phyloP scores from a whole-genome alignment of 2,797 vertebrate species.

The Microctenopoma steveboyesi region DNA sequence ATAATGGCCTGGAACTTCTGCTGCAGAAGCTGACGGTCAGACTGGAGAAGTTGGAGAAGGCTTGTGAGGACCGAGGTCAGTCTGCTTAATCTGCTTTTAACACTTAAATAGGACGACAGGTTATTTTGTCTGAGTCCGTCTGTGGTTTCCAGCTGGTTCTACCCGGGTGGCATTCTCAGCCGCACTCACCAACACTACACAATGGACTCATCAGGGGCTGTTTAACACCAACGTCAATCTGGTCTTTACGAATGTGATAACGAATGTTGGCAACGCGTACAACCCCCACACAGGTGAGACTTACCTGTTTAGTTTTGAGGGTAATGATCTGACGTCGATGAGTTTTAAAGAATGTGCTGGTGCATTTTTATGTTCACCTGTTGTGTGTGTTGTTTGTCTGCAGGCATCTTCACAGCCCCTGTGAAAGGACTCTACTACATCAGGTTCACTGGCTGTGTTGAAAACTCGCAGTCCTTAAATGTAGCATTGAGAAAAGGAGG shows the following conservation, averaged over 20 bases:
- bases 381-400: background rate
- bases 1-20: too few species aligned
- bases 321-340: too few species aligned
- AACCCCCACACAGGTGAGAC: slow-evolving; percentile 4
- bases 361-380: too few species aligned
- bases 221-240: accelerated
- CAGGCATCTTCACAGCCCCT: slow-evolving; percentile 35
- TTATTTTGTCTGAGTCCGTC: too few species aligned
- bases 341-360: too few species aligned
- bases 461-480: background rate
- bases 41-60: too few species aligned
- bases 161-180: slow-evolving; percentile 34
- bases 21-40: too few species aligned
- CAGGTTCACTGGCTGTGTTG: slow-evolving; percentile 3
- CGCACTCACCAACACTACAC: accelerated
- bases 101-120: too few species aligned
- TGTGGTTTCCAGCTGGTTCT: too few species aligned
- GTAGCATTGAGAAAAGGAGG: background rate
- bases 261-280: slow-evolving; percentile 36
- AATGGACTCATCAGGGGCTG: background rate
- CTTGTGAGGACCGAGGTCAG: too few species aligned
- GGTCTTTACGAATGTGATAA: slow-evolving; percentile 28
- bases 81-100: too few species aligned
- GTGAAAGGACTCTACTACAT: slow-evolving; percentile 33
- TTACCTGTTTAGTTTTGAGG: too few species aligned